Percentiles rank a stretch among this genome's conserved stretches.
phyloP scores from a whole-genome alignment of 2,113 vertebrate genomes.

The Indicator indicator region DNA sequence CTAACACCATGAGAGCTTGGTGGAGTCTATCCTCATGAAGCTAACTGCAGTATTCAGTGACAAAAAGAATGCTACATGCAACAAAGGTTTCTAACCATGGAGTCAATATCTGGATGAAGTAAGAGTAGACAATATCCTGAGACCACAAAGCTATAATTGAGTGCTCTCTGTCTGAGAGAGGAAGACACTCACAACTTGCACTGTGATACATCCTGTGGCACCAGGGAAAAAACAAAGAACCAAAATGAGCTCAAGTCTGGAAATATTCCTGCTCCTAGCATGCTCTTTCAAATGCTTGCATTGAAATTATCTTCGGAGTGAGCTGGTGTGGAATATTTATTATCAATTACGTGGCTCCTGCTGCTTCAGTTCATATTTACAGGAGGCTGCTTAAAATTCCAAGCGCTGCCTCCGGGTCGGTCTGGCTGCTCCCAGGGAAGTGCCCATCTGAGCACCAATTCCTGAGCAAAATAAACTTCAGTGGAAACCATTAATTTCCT shows the following conservation, averaged over 20 bases:
- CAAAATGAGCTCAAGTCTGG: neutral
- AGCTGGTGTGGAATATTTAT: slow-evolving; percentile 2
- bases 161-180: neutral
- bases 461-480: slow-evolving; percentile 31
- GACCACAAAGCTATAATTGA: neutral
- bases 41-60: neutral
- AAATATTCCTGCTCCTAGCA: neutral
- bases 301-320: neutral
- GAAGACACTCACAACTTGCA: neutral
- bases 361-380: neutral
- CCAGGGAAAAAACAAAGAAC: neutral
- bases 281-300: neutral
- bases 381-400: slow-evolving; percentile 33
- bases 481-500: slow-evolving; percentile 1
- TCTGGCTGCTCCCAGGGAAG: slow-evolving; percentile 1
- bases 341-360: neutral
- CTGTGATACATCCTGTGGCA: neutral
- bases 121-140: neutral
- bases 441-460: slow-evolving; percentile 11
- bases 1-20: neutral
- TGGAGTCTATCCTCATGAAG: neutral
- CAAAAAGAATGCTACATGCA: neutral
- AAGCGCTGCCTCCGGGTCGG: neutral
- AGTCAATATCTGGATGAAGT: neutral
- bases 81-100: neutral